Conservation (phyloP, 2,797 vertebrate genomes). For the Caiman crocodilus region DNA sequence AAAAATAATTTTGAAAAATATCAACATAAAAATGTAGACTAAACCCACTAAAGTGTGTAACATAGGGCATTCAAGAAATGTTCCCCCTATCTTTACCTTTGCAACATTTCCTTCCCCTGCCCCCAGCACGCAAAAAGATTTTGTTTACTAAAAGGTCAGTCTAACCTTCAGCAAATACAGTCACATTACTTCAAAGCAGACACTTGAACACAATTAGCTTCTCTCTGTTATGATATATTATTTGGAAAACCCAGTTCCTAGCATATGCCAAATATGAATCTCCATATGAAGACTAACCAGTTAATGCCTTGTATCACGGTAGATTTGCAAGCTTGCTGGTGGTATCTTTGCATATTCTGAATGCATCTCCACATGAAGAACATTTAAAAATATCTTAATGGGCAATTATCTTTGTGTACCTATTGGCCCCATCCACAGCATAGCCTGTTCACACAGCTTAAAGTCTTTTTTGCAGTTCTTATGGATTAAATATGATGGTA, state of each 20-base stretch:
- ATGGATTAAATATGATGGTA: background rate
- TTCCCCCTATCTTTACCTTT: background rate
- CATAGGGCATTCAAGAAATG: background rate
- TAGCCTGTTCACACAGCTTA: background rate
- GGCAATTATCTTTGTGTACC: background rate
- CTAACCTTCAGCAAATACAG: background rate
- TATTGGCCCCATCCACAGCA: background rate
- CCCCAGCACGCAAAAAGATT: background rate
- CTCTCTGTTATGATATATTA: background rate
- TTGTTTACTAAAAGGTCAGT: background rate
- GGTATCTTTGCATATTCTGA: background rate
- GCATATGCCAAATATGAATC: background rate
- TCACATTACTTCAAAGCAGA: background rate
- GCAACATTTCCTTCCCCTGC: background rate
- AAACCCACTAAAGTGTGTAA: background rate
- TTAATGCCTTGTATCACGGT: background rate
- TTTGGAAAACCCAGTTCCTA: slow-evolving; percentile 1
- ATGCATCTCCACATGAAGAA: background rate
- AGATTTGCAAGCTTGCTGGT: background rate
- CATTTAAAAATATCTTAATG: background rate
- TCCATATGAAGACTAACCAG: background rate
- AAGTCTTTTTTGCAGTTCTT: background rate
- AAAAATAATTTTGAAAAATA: slow-evolving; percentile 4
- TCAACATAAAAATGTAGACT: slow-evolving; percentile 8
- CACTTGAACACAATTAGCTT: background rate